Conservation (phyloP, 2,888 invertebrate species). For the Rhamnusium bicolor region DNA sequence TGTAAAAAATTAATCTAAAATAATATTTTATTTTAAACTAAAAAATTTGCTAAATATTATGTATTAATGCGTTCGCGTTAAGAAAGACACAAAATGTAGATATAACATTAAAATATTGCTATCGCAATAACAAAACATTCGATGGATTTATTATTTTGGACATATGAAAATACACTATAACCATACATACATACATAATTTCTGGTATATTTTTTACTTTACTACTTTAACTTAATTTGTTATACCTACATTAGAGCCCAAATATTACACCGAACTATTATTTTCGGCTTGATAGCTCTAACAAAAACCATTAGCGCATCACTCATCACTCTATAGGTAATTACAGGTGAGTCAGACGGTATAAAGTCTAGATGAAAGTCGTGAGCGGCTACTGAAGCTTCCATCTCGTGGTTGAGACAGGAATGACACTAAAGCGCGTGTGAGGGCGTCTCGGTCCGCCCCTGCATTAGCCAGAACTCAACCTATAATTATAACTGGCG, state of each 20-base stretch:
- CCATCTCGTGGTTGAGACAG: slow-evolving; percentile 43
- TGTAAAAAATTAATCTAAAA: too few relatives aligned
- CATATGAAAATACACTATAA: too few relatives aligned
- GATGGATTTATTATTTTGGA: too few relatives aligned
- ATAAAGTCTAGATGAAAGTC: slow-evolving; percentile 43
- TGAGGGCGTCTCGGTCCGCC: slow-evolving; percentile 61
- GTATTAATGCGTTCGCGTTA: too few relatives aligned
- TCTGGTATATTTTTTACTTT: neutral
- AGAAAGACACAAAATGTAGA: too few relatives aligned
- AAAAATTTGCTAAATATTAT: too few relatives aligned
- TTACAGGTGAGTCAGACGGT: slow-evolving; percentile 43
- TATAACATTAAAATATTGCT: too few relatives aligned
- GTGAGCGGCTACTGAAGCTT: slow-evolving; percentile 51
- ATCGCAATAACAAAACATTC: too few relatives aligned
- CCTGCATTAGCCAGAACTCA: slow-evolving; percentile 61
- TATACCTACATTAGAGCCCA: neutral
- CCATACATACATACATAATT: neutral
- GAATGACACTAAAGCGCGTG: slow-evolving; percentile 57
- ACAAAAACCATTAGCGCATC: slow-evolving; percentile 43
- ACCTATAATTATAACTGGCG: slow-evolving; percentile 62
- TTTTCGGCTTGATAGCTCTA: slow-evolving; percentile 18
- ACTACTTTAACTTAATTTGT: slow-evolving; percentile 27
- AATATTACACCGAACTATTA: slow-evolving; percentile 17
- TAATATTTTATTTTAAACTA: too few relatives aligned
- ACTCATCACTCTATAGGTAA: slow-evolving; percentile 49